These are phyloP conservation scores for Laticauda colubrina DNA, from an alignment of 2,113 vertebrate species.

Conservation along the genomic window DNA sequence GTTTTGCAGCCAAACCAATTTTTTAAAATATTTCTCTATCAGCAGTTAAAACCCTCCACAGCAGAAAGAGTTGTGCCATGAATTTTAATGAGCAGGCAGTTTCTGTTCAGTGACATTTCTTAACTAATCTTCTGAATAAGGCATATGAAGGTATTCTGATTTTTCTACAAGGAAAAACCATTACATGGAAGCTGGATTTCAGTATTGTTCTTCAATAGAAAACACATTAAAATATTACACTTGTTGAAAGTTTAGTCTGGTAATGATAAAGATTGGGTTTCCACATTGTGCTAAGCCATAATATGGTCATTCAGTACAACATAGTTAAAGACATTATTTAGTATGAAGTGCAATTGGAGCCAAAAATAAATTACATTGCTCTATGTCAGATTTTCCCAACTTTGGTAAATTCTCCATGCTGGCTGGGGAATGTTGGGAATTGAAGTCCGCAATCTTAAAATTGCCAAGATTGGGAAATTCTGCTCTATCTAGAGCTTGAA, in stretches of 20 bases:
- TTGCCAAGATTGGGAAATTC: neutral
- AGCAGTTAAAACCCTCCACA: constrained; percentile 59
- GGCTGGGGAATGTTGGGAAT: neutral
- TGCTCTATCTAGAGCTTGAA: constrained; percentile 37
- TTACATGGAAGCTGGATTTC: neutral
- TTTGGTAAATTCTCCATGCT: neutral
- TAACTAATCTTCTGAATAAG: constrained; percentile 59
- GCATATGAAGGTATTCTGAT: constrained; percentile 55
- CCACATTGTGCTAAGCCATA: neutral
- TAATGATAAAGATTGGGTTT: constrained; percentile 40
- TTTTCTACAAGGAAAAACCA: neutral
- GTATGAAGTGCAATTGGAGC: neutral
- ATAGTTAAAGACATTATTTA: neutral
- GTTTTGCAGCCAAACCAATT: constrained; percentile 69
- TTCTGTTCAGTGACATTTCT: constrained; percentile 54
- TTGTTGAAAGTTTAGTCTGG: constrained; percentile 30
- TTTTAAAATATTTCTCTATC: constrained; percentile 71
- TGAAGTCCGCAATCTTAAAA: neutral
- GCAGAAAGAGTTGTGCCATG: constrained; percentile 55
- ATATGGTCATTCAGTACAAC: neutral
- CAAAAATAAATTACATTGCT: constrained; percentile 2
- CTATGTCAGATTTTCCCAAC: neutral
- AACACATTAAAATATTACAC: neutral
- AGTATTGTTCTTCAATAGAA: neutral
- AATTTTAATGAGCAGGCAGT: constrained; percentile 69